Base-by-base conservation (phyloP, 1,140 invertebrate species). In the Propsilocerus akamusi region DNA sequence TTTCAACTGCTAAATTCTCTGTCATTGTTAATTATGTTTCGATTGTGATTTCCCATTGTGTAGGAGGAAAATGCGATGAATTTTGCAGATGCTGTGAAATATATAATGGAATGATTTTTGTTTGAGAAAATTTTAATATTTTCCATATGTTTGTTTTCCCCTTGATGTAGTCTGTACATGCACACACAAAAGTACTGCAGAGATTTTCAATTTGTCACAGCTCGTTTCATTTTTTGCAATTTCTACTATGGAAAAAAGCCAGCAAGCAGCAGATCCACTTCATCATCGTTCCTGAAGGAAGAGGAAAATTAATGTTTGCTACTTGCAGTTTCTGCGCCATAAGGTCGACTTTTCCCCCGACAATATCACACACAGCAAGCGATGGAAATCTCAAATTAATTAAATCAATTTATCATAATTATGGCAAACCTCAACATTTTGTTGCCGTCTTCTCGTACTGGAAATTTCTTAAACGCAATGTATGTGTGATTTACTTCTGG, bases 341-440 rank as follows among this genome's bases (percentile, higher is more conserved):
- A 41, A 14, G 34, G 34, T 41, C 22, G 34, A 41, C 34, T 41
- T 10, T 41, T 41, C 34, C 22, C 34, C 22, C 14, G 10, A 41
- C 34, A 4, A 41, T 41, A n/a, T n/a, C n/a, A n/a, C n/a, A n/a
- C n/a, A n/a, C n/a, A n/a, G n/a, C n/a, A n/a, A n/a, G n/a, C n/a
- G n/a, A n/a, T n/a, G n/a, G n/a, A 41, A 41, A 41, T 41, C 34
- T 20, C 22, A 41, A 41, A 41, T 41, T 41, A 41, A 41, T 41
- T 41, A 41, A 41, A 41, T 41, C 34, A 41, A 41, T 41, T 41
- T 41, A 41, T 41, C 34, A 41, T 41, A 41, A 41, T 41, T 41
- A 41, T 41, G 34, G 34, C 34, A 20, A 41, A 41, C 34, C 34
- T 41, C 34, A 41, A 41, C 34, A 41, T 41, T 41, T 41, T 41